phyloP scores from a whole-genome alignment of 2,797 vertebrate genomes.

The Coranthus polyacanthus region DNA sequence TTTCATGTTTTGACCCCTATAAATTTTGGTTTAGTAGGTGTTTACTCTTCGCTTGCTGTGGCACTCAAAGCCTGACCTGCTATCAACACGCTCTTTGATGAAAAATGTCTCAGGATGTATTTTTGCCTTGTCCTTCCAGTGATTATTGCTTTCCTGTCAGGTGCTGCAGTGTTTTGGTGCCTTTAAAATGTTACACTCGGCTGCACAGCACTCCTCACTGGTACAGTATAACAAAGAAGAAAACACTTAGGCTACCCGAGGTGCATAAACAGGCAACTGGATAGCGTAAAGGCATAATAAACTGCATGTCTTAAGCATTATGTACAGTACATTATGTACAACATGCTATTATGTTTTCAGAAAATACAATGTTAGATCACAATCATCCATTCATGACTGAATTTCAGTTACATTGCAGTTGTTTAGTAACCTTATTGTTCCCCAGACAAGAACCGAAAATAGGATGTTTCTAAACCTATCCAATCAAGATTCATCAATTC shows the following conservation, averaged over 20 bases:
- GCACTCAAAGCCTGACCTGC: conserved; percentile 44
- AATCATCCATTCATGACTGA: conserved; percentile 13
- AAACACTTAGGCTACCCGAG: conserved; percentile 39
- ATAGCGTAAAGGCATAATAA: conserved; percentile 1
- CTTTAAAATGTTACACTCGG: conserved; percentile 51
- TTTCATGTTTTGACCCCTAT: conserved; percentile 12
- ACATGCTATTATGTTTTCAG: neutral
- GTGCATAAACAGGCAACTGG: conserved; percentile 1
- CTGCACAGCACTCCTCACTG: conserved; percentile 13
- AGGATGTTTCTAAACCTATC: neutral
- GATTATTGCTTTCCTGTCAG: conserved; percentile 64
- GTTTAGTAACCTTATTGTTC: conserved; percentile 5
- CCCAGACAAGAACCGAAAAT: neutral
- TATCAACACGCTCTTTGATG: conserved; percentile 47
- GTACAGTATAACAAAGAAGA: conserved; percentile 6
- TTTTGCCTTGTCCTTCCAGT: conserved; percentile 67
- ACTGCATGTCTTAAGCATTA: too few species aligned
- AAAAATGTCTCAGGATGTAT: conserved; percentile 72
- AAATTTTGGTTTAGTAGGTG: conserved; percentile 20
- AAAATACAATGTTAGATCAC: conserved; percentile 2
- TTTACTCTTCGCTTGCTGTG: conserved; percentile 30
- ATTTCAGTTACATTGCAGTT: neutral
- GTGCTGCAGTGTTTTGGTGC: conserved; percentile 46
- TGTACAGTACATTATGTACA: too few species aligned
- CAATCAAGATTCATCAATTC: conserved; percentile 1